These are phyloP conservation scores for Grapholita molesta DNA, from an alignment of 1,140 invertebrate species.

Conservation along the genomic window DNA sequence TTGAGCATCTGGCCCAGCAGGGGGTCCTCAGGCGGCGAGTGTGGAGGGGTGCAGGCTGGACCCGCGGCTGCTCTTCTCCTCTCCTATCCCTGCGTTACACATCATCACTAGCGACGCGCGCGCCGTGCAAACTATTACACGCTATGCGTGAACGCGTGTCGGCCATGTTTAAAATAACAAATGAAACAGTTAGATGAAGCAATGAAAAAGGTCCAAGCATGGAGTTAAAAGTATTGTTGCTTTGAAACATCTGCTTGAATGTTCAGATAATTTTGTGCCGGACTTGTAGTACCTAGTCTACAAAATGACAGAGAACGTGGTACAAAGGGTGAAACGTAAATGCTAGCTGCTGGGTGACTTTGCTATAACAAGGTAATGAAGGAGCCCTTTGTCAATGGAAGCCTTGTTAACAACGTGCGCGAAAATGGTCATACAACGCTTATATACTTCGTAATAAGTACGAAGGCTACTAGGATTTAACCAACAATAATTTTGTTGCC, in stretches of 20 bases:
- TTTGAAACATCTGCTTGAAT: not conserved
- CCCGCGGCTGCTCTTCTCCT: slow-evolving; percentile 58
- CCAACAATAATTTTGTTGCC: too few species aligned
- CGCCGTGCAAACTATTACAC: slow-evolving; percentile 18
- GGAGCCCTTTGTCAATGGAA: not conserved
- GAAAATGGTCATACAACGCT: not conserved
- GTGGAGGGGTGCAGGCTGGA: slow-evolving; percentile 71
- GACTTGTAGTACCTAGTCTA: not conserved
- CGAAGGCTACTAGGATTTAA: too few species aligned
- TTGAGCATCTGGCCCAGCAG: slow-evolving; percentile 85
- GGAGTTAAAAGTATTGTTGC: not conserved
- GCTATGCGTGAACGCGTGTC: not conserved
- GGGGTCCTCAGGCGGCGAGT: slow-evolving; percentile 85
- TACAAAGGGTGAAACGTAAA: not conserved
- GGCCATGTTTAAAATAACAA: not conserved
- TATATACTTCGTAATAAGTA: not conserved
- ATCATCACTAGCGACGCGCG: slow-evolving; percentile 65
- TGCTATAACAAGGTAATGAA: slow-evolving; percentile 4
- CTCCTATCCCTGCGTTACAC: slow-evolving; percentile 72
- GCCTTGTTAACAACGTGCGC: not conserved
- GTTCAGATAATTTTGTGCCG: not conserved
- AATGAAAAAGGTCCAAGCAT: slow-evolving; percentile 3
- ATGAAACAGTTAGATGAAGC: not conserved
- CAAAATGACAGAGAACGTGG: not conserved
- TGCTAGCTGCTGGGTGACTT: not conserved